These are phyloP conservation scores for Clarias fuscus DNA, from an alignment of 2,797 vertebrate species.

Conservation along the genomic window DNA sequence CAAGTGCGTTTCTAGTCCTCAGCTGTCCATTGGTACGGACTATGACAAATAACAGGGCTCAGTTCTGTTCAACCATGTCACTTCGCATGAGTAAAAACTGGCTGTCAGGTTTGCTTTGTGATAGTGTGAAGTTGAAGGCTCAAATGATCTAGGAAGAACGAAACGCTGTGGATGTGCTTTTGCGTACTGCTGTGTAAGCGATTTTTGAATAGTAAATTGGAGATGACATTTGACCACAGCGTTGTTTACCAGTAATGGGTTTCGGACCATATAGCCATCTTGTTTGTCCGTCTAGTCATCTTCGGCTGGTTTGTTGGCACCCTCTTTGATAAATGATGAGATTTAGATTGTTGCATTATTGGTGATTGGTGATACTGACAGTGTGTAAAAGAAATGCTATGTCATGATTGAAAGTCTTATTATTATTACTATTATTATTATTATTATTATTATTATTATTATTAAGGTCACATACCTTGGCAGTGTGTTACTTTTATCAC, in stretches of 20 bases:
- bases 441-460: conserved; percentile 12
- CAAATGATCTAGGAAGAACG: conserved; percentile 37
- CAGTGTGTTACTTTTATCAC: conserved; percentile 38
- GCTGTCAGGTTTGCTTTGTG: conserved; percentile 44
- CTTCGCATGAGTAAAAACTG: conserved; percentile 43
- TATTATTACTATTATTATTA: conserved; percentile 1
- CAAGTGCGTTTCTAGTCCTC: conserved; percentile 35
- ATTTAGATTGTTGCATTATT: conserved; percentile 21
- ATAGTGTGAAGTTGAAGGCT: conserved; percentile 39
- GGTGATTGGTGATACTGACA: conserved; percentile 14
- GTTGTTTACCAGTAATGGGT: conserved; percentile 45
- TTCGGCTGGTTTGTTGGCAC: conserved; percentile 22
- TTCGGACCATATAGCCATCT: conserved; percentile 34
- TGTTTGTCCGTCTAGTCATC: conserved; percentile 46
- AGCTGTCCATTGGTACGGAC: conserved; percentile 36
- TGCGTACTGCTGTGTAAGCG: conserved; percentile 44
- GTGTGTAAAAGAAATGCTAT: conserved; percentile 21
- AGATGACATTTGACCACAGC: conserved; percentile 41
- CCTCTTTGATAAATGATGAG: conserved; percentile 39
- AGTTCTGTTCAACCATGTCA: conserved; percentile 38
- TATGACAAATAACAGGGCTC: conserved; percentile 41
- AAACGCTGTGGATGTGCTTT: conserved; percentile 34
- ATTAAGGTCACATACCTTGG: conserved; percentile 36
- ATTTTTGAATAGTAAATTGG: conserved; percentile 42
- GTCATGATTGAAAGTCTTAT: conserved; percentile 22